A percentile compares a stretch with the other conserved stretches of the same genome.
phyloP scores from a whole-genome alignment of 2,797 vertebrate genomes.

The Chelon labrosus region DNA sequence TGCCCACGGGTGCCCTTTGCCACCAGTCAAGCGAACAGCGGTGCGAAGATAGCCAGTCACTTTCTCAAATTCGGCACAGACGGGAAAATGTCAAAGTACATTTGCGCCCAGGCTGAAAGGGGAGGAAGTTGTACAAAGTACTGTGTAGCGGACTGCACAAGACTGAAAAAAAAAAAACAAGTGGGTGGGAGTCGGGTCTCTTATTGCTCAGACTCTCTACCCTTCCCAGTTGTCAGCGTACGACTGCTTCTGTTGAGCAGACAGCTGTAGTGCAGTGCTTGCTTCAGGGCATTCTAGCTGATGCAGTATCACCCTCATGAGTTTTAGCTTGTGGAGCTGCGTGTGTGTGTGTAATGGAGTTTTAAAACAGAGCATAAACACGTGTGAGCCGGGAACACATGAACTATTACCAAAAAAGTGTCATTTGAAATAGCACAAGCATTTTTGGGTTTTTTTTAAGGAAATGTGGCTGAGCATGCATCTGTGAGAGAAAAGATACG shows the following conservation, averaged over 20 bases:
- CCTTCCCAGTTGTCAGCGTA: slow-evolving; percentile 37
- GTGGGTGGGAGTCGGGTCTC: slow-evolving; percentile 40
- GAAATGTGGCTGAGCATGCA: background rate
- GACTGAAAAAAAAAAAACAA: slow-evolving; percentile 8
- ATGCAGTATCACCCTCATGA: slow-evolving; percentile 45
- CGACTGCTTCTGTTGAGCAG: slow-evolving; percentile 46
- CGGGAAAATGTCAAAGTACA: slow-evolving; percentile 40
- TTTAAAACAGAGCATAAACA: slow-evolving; percentile 45
- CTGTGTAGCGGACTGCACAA: slow-evolving; percentile 7
- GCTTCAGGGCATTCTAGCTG: slow-evolving; percentile 59
- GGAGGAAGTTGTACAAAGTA: slow-evolving; percentile 4
- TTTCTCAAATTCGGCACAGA: slow-evolving; percentile 16
- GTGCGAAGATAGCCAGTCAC: slow-evolving; percentile 15
- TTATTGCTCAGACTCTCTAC: slow-evolving; percentile 22
- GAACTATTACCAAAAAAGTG: slow-evolving; percentile 8
- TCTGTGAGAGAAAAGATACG: background rate
- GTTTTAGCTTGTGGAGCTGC: slow-evolving; percentile 19
- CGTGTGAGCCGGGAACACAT: slow-evolving; percentile 24
- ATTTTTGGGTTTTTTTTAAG: background rate
- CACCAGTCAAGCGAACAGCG: slow-evolving; percentile 24
- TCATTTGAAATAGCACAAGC: background rate
- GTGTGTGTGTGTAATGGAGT: slow-evolving; percentile 18
- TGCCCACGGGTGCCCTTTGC: slow-evolving; percentile 36
- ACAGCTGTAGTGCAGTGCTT: slow-evolving; percentile 29
- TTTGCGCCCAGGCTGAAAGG: slow-evolving; percentile 16